Conservation (phyloP, 2,888 invertebrate species). For the Xestia xanthographa region DNA sequence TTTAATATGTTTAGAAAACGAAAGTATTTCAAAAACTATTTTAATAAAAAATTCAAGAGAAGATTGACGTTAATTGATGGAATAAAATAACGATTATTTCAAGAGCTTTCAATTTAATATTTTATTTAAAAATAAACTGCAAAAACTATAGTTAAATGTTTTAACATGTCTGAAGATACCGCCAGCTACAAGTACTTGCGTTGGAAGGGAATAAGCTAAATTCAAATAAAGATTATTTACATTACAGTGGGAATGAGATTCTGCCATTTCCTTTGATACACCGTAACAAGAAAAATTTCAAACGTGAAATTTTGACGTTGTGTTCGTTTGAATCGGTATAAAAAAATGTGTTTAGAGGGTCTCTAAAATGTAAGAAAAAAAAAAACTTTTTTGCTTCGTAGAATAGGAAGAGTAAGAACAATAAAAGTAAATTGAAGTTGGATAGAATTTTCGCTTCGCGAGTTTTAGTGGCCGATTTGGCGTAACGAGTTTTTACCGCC, state of each 20-base stretch:
- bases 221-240: slow-evolving; percentile 79
- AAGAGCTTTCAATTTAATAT: slow-evolving; percentile 3
- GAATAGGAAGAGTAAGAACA: slow-evolving; percentile 87
- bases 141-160: slow-evolving; percentile 27
- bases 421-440: slow-evolving; percentile 90
- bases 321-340: slow-evolving; percentile 80
- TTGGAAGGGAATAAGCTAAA: slow-evolving; percentile 67
- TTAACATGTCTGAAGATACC: slow-evolving; percentile 34
- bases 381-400: slow-evolving; percentile 78
- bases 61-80: slow-evolving; percentile 13
- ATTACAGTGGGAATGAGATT: slow-evolving; percentile 72
- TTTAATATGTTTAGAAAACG: slow-evolving; percentile 13
- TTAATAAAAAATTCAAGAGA: slow-evolving; percentile 1
- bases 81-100: slow-evolving; percentile 12
- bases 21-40: too few relatives aligned
- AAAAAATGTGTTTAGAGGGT: slow-evolving; percentile 84
- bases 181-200: slow-evolving; percentile 38
- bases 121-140: slow-evolving; percentile 8
- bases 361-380: slow-evolving; percentile 81
- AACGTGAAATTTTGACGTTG: slow-evolving; percentile 81
- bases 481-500: slow-evolving; percentile 90
- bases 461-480: slow-evolving; percentile 89
- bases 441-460: slow-evolving; percentile 90
- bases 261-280: slow-evolving; percentile 78
- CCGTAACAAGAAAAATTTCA: slow-evolving; percentile 75